A percentile compares a stretch with the other conserved stretches of the same genome.
Evolutionary conservation across 2,113 vertebrate species (phyloP).

Genomic region (Dasyornis broadbenti): DNA sequence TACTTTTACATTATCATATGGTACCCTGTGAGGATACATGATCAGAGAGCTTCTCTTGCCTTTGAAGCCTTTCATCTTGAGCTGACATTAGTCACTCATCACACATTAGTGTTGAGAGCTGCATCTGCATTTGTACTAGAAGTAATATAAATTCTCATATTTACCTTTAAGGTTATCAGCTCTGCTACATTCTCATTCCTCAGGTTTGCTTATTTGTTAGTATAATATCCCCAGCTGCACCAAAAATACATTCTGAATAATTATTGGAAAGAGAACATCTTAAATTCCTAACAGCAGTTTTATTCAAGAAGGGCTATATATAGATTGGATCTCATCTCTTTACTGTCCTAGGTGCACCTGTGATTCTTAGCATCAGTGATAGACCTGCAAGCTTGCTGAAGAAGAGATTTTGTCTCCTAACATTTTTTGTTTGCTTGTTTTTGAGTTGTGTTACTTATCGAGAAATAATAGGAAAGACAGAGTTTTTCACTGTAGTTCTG

Average conservation of each 20-base stretch:
- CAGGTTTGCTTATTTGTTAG: not conserved
- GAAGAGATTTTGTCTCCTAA: not conserved
- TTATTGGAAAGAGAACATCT: not conserved
- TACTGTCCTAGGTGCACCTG: not conserved
- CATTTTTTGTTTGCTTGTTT: accelerated
- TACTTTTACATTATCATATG: not conserved
- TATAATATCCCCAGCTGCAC: not conserved
- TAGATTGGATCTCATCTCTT: not conserved
- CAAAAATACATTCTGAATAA: constrained; percentile 22
- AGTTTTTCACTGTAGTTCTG: not conserved
- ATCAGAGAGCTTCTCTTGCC: not conserved
- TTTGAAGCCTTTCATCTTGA: constrained; percentile 1
- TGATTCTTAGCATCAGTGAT: not conserved
- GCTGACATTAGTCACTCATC: not conserved
- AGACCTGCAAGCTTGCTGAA: not conserved
- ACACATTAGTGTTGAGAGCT: not conserved
- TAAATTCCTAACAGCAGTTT: not conserved
- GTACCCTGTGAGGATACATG: not conserved
- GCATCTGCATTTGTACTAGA: not conserved
- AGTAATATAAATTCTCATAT: not conserved
- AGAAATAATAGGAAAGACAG: not conserved
- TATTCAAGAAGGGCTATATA: not conserved
- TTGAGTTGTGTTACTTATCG: not conserved
- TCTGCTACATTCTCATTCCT: not conserved
- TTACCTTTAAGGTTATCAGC: not conserved